phyloP scores from a whole-genome alignment of 37 sponge, comb jelly and placozoan genomes.

The Petrosia ficiformis region DNA sequence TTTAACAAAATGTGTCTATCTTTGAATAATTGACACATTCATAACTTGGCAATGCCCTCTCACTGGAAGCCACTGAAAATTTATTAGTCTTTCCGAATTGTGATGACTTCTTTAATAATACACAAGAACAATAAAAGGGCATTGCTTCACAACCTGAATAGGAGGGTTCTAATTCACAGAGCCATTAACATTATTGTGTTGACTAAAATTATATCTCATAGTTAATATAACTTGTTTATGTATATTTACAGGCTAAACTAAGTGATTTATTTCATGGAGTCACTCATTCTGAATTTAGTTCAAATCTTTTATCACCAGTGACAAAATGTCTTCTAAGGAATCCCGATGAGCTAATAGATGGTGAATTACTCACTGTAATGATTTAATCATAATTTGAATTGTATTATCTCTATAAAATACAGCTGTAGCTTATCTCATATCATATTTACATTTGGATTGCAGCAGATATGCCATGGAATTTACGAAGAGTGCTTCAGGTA shows the following conservation, averaged over 20 bases:
- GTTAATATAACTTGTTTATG: too few relatives aligned
- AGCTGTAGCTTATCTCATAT: constrained; percentile 51
- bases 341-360: constrained; percentile 61
- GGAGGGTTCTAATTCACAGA: too few relatives aligned
- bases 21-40: too few relatives aligned
- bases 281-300: constrained; percentile 39
- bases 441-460: constrained; percentile 43
- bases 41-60: too few relatives aligned
- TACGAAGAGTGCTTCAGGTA: constrained; percentile 34
- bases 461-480: constrained; percentile 52
- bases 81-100: too few relatives aligned
- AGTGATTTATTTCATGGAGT: constrained; percentile 33
- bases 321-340: constrained; percentile 62
- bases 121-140: too few relatives aligned
- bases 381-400: not conserved
- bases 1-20: too few relatives aligned
- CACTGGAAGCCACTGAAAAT: too few relatives aligned
- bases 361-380: constrained; percentile 13
- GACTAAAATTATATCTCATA: too few relatives aligned
- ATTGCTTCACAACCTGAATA: too few relatives aligned
- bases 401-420: not conserved
- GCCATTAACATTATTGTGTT: too few relatives aligned
- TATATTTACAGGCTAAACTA: constrained; percentile 19
- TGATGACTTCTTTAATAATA: too few relatives aligned
- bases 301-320: constrained; percentile 17